These are phyloP conservation scores for Hymenochirus boettgeri DNA, from an alignment of 2,113 vertebrate genomes.

Conservation along the genomic window DNA sequence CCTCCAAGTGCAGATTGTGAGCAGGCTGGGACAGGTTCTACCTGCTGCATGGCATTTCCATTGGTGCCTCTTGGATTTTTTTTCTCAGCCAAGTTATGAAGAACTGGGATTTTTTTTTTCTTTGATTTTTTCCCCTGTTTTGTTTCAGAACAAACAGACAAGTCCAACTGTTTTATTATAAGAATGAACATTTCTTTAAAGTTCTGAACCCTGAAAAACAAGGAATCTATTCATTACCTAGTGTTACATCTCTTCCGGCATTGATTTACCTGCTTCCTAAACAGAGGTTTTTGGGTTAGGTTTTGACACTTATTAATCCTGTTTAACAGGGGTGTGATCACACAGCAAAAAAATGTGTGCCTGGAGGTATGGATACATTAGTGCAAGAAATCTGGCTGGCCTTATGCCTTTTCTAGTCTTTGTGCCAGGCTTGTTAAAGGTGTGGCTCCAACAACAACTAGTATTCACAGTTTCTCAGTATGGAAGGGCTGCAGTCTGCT, in stretches of 20 bases:
- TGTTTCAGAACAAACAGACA: constrained; percentile 31
- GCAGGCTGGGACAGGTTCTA: constrained; percentile 22
- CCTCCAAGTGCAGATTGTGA: background rate
- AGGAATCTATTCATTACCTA: constrained; percentile 33
- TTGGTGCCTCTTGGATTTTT: constrained; percentile 23
- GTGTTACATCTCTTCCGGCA: constrained; percentile 7
- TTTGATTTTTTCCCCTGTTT: constrained; percentile 14
- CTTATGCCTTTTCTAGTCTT: background rate
- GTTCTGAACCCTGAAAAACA: constrained; percentile 22
- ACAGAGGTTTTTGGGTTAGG: constrained; percentile 18
- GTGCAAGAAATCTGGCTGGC: background rate
- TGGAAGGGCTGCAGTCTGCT: too few relatives aligned
- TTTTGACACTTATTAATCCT: constrained; percentile 38
- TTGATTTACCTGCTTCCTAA: constrained; percentile 21
- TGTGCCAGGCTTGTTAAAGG: background rate
- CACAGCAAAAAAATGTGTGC: constrained; percentile 23
- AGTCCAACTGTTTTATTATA: constrained; percentile 31
- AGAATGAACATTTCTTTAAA: constrained; percentile 3
- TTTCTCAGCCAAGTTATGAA: constrained; percentile 18
- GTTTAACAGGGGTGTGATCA: constrained; percentile 23
- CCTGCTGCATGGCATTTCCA: constrained; percentile 23
- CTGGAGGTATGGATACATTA: background rate
- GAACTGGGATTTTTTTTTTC: constrained; percentile 13
- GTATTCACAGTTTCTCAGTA: too few relatives aligned
- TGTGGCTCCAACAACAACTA: too few relatives aligned